Percentiles rank a stretch among this genome's conserved stretches.
Evolutionary conservation across 2,888 invertebrate species (phyloP).

Genomic region (Drosophila kuntzei): DNA sequence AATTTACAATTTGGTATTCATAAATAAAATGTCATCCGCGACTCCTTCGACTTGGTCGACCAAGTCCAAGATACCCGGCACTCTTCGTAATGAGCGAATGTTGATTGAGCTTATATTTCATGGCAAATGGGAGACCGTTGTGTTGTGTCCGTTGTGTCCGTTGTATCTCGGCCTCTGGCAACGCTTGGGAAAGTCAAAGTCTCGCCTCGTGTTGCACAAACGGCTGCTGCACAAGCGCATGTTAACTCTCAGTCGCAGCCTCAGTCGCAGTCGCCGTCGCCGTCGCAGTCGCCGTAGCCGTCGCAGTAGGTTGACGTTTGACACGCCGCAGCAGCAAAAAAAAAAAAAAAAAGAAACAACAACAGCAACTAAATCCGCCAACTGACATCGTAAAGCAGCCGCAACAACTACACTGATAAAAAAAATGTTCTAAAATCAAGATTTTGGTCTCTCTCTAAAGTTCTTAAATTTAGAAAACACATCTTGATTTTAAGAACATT

Average conservation of each 20-base stretch:
- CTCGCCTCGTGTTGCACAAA: conserved; percentile 24
- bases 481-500: no score
- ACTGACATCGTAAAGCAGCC: conserved; percentile 45
- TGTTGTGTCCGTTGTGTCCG: not conserved
- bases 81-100: conserved; percentile 80
- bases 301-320: conserved; percentile 71
- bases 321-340: conserved; percentile 56
- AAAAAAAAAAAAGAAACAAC: no score
- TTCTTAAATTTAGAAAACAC: no score
- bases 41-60: conserved; percentile 50
- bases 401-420: conserved; percentile 15
- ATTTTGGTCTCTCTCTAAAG: no score
- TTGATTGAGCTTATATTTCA: conserved; percentile 85
- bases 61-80: no score
- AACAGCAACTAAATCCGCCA: conserved; percentile 56
- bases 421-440: no score
- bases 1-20: conserved; percentile 86
- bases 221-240: conserved; percentile 32
- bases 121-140: conserved; percentile 73
- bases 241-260: conserved; percentile 39
- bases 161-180: not conserved
- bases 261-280: not conserved
- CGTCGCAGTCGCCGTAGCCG: conserved; percentile 3
- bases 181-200: conserved; percentile 64
- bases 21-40: conserved; percentile 84